Conservation (phyloP, 2,113 vertebrate species). For the Myotis brandtii region DNA sequence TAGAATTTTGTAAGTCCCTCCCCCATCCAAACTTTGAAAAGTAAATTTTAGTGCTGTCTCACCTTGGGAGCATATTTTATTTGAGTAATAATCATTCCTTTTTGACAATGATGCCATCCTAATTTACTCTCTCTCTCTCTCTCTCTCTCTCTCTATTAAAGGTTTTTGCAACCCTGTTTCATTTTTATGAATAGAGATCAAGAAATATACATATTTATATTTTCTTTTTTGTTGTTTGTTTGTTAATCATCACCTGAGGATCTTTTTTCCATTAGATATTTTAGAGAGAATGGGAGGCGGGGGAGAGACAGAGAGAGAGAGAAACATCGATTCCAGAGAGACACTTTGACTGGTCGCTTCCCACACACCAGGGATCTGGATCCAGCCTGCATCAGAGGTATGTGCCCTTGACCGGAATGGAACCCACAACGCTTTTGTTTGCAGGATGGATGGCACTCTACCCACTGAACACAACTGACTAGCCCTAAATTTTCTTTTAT, state of each 20-base stretch:
- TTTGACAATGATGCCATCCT: conserved; percentile 22
- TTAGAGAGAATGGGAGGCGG: too few relatives aligned
- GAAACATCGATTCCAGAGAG: too few relatives aligned
- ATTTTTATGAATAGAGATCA: conserved; percentile 3
- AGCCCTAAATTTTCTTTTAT: neutral
- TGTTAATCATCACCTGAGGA: too few relatives aligned
- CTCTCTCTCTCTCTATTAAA: neutral
- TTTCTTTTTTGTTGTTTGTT: neutral
- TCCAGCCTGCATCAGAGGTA: too few relatives aligned
- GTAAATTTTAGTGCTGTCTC: neutral
- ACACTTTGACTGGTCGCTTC: too few relatives aligned
- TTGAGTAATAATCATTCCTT: conserved; percentile 11
- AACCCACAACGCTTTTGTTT: too few relatives aligned
- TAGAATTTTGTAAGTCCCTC: neutral
- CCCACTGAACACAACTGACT: too few relatives aligned
- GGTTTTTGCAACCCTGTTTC: neutral
- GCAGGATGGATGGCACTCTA: too few relatives aligned
- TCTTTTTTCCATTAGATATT: too few relatives aligned
- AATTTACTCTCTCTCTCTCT: neutral
- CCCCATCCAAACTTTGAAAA: neutral
- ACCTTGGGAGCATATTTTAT: conserved; percentile 46
- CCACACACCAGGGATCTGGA: too few relatives aligned
- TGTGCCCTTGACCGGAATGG: too few relatives aligned
- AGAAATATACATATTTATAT: neutral
- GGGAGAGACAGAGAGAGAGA: too few relatives aligned